Conservation (phyloP, 23 tunicate species). For the Diplosoma virens region DNA sequence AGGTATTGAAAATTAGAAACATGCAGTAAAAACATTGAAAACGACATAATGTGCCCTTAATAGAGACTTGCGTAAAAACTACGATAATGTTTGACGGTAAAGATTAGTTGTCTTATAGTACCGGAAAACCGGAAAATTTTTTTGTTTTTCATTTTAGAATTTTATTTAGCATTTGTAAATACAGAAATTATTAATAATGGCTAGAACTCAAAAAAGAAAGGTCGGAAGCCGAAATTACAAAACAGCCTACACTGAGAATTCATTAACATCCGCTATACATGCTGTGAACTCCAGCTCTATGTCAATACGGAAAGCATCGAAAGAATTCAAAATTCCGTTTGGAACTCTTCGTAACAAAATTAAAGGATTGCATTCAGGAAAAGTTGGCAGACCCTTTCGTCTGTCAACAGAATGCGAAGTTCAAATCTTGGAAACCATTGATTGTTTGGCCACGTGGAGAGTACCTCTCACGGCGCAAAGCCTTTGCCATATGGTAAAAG, state of each 20-base stretch:
- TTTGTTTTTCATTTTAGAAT: too few relatives aligned
- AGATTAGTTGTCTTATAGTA: too few relatives aligned
- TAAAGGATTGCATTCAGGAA: neutral
- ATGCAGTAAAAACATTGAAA: too few relatives aligned
- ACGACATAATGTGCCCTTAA: too few relatives aligned
- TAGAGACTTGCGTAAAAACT: too few relatives aligned
- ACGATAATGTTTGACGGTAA: too few relatives aligned
- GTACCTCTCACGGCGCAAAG: neutral
- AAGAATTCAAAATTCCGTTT: constrained; percentile 1
- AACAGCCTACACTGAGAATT: neutral
- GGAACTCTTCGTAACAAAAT: constrained; percentile 18
- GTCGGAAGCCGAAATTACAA: constrained; percentile 3
- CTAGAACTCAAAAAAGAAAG: constrained; percentile 14
- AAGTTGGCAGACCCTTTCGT: constrained; percentile 31
- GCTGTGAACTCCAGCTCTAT: neutral
- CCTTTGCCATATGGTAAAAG: neutral
- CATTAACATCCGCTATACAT: neutral
- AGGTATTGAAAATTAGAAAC: too few relatives aligned
- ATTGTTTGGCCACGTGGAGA: constrained; percentile 10
- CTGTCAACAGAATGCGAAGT: constrained; percentile 10
- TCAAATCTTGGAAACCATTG: neutral
- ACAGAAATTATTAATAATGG: too few relatives aligned
- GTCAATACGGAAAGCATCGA: constrained; percentile 15
- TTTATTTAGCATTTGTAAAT: too few relatives aligned
- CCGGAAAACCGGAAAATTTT: too few relatives aligned